Evolutionary conservation across 2,888 invertebrate species (phyloP).

Genomic region (Drosophila putrida): DNA sequence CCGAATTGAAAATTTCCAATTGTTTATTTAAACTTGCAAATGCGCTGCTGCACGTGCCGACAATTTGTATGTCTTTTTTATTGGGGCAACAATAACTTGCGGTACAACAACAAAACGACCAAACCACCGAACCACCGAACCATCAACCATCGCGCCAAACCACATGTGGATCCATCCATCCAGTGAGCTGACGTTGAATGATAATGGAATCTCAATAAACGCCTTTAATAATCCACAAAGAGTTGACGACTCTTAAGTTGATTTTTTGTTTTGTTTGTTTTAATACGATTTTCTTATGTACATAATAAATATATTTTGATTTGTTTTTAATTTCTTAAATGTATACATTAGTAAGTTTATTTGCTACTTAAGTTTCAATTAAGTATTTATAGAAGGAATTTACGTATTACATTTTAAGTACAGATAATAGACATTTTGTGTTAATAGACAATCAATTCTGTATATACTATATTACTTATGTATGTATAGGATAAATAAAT

Average conservation of each 20-base stretch:
- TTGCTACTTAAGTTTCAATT: constrained; percentile 13
- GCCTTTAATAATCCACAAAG: constrained; percentile 58
- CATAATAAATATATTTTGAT: constrained; percentile 35
- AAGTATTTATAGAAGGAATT: constrained; percentile 41
- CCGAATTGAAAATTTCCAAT: constrained; percentile 51
- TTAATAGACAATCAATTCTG: constrained; percentile 39
- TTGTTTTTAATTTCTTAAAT: constrained; percentile 6
- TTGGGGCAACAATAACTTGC: constrained; percentile 38
- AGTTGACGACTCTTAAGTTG: constrained; percentile 33
- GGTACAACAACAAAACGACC: constrained; percentile 36
- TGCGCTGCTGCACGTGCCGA: constrained; percentile 57
- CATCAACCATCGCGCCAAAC: constrained; percentile 24
- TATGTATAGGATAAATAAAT: constrained; percentile 38
- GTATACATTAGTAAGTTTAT: constrained; percentile 15
- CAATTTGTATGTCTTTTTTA: constrained; percentile 56
- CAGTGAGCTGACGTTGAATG: constrained; percentile 82
- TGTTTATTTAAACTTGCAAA: constrained; percentile 63
- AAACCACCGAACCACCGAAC: constrained; percentile 28
- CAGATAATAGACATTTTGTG: constrained; percentile 2
- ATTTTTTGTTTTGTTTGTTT: constrained; percentile 26
- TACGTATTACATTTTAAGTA: constrained; percentile 27
- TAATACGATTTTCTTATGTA: constrained; percentile 20
- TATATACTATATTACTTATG: constrained; percentile 17
- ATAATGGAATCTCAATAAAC: constrained; percentile 75
- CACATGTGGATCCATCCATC: constrained; percentile 41